Conservation (phyloP, 1,140 invertebrate species). For the Dinothrombium tinctorium region DNA sequence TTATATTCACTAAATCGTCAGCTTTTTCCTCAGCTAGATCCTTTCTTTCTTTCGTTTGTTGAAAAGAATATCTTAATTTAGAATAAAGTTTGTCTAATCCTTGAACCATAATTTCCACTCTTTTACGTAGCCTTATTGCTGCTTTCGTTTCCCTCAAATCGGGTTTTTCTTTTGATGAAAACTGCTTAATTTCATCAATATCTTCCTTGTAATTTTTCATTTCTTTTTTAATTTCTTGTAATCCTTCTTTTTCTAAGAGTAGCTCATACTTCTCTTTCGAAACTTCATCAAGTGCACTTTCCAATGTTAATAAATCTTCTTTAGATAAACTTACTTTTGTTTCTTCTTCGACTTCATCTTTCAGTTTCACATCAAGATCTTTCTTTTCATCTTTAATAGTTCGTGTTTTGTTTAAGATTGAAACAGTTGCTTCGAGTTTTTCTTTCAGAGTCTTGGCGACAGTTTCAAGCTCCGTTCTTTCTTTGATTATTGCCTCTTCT, state of each 20-base stretch:
- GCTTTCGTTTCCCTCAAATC: conserved; percentile 20
- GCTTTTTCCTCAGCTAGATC: conserved; percentile 21
- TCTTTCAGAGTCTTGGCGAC: conserved; percentile 3
- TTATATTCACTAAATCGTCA: conserved; percentile 55
- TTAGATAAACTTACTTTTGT: conserved; percentile 12
- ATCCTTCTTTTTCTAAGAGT: conserved; percentile 72
- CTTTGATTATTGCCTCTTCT: conserved; percentile 66
- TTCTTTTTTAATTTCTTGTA: conserved; percentile 66
- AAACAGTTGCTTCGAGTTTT: not conserved
- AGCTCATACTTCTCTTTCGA: conserved; percentile 72
- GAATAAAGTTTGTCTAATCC: conserved; percentile 42
- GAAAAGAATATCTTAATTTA: conserved; percentile 2
- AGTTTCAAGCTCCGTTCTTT: conserved; percentile 37
- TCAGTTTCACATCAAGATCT: conserved; percentile 5
- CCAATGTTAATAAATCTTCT: conserved; percentile 55
- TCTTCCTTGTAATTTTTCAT: conserved; percentile 69
- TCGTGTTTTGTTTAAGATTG: conserved; percentile 11
- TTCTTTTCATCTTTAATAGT: conserved; percentile 3
- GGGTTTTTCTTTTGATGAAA: conserved; percentile 31
- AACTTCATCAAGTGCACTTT: conserved; percentile 60
- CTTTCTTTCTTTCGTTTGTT: conserved; percentile 7
- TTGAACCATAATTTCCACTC: conserved; percentile 62
- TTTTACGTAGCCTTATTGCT: conserved; percentile 37
- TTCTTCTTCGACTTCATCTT: conserved; percentile 7
- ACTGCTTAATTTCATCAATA: conserved; percentile 33